phyloP scores from a whole-genome alignment of 1,140 invertebrate species.

The Plectrocnemia conspersa region DNA sequence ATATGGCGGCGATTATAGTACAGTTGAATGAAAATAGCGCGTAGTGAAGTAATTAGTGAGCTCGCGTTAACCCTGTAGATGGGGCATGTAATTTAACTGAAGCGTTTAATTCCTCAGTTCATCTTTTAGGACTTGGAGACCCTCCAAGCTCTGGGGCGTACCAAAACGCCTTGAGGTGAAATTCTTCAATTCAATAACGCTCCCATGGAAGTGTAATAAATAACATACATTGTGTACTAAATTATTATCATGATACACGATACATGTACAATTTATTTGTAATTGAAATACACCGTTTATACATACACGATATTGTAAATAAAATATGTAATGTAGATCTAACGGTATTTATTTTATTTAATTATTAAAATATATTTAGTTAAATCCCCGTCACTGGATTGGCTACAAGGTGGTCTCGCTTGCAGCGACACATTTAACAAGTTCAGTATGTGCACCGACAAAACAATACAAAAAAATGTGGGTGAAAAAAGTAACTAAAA shows the following conservation, averaged over 20 bases:
- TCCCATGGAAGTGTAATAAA: neutral
- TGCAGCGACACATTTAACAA: constrained; percentile 25
- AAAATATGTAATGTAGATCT: too few relatives aligned
- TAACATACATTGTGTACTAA: neutral
- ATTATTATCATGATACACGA: too few relatives aligned
- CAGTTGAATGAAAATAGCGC: constrained; percentile 22
- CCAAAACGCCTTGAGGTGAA: constrained; percentile 1
- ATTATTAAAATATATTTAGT: too few relatives aligned
- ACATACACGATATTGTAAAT: too few relatives aligned
- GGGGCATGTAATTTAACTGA: constrained; percentile 30
- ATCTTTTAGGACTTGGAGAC: neutral
- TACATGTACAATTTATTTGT: too few relatives aligned
- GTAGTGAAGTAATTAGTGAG: constrained; percentile 28
- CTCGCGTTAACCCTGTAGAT: constrained; percentile 27
- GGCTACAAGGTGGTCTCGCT: constrained; percentile 28
- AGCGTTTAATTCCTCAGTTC: constrained; percentile 26
- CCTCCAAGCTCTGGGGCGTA: neutral
- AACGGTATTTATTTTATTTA: too few relatives aligned
- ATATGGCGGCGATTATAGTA: too few relatives aligned
- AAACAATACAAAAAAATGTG: constrained; percentile 12
- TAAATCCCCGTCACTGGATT: constrained; percentile 4
- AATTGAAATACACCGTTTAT: too few relatives aligned
- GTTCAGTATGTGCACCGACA: constrained; percentile 25
- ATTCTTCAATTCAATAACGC: neutral
- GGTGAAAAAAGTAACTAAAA: constrained; percentile 6